A percentile compares a stretch with the other conserved stretches of the same genome.
These are phyloP conservation scores for Syngnathoides biaculeatus DNA, from an alignment of 2,113 vertebrate genomes.

Conservation along the genomic window DNA sequence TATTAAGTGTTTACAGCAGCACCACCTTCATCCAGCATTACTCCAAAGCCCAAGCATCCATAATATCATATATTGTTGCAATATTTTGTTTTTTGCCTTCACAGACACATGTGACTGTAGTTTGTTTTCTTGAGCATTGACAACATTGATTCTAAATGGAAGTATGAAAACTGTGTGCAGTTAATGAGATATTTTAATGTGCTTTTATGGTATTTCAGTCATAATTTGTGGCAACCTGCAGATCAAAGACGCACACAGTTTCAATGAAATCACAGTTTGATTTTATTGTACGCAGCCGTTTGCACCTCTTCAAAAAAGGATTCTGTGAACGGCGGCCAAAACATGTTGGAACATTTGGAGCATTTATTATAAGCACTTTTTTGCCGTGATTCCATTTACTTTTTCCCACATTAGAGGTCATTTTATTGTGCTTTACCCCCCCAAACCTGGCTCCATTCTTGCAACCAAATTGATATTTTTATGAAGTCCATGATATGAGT, in stretches of 20 bases:
- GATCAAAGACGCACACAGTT: constrained; percentile 18
- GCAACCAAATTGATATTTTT: background rate
- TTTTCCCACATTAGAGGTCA: background rate
- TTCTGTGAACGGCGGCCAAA: constrained; percentile 12
- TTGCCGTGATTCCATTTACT: constrained; percentile 1
- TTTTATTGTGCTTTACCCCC: background rate
- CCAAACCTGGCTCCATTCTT: background rate
- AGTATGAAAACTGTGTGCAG: constrained; percentile 5
- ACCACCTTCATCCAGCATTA: background rate
- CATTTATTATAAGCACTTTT: constrained; percentile 20
- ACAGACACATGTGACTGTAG: background rate
- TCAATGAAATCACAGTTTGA: constrained; percentile 11
- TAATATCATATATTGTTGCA: background rate
- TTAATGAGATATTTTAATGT: constrained; percentile 10
- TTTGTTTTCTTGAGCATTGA: constrained; percentile 28
- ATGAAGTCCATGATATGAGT: background rate
- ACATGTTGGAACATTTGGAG: constrained; percentile 18
- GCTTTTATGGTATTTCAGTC: constrained; percentile 18
- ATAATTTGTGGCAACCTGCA: constrained; percentile 12
- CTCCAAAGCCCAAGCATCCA: background rate
- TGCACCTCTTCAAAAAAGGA: constrained; percentile 19
- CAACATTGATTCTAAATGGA: constrained; percentile 3
- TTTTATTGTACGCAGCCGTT: constrained; percentile 22
- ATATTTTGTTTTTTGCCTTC: background rate
- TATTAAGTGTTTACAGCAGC: background rate